Base-by-base conservation (phyloP, 2,113 vertebrate genomes). In the Salvator merianae region DNA sequence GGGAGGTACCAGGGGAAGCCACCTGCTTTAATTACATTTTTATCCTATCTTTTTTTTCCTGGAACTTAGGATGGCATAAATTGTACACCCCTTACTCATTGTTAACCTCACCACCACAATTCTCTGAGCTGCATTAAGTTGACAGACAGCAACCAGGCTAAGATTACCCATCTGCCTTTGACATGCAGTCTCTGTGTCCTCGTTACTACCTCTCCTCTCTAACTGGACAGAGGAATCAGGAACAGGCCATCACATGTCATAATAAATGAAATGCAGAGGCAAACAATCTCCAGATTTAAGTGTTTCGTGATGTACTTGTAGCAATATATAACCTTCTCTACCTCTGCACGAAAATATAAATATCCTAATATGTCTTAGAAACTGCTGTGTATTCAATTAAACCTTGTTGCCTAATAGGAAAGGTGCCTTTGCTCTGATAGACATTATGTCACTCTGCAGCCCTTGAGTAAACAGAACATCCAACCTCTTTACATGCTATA, bases 391-490 rank as follows among this genome's bases (percentile, higher is more conserved):
- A 90, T 90, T 95, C 83, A 85, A 88, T 93, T 95, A 95, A 92
- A 92, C 91, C 89, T 94, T 90, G 88, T 93, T 91, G 92, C 92
- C 87, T 90, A 78, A 75, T 91, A 87, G 85, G 83, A 87, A 93
- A 83, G 88, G 86, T 13, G 88, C 86, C 91, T 92, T 82, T 65
- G 79, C 83, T 94, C 96, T 93, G 93, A 95, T 88, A 96, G 96
- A 96, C 95, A 94, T 96, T 92, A 96, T 95, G 96, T 97, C 95
- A 96, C 92, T 86, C 86, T 87, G 90, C 36, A 89, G 92, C 83
- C 88, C 87, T 94, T 94, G 89, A 38, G 83, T 94, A 96, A 96
- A 96, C 93, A 95, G 85, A 94, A 84, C 77, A 90, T 94, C 93
- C 95, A 95, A 95, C 91, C 92, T 92, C 91, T 94, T 85, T 79